These are phyloP conservation scores for Columbina picui DNA, from an alignment of 2,113 vertebrate genomes.

Conservation along the genomic window DNA sequence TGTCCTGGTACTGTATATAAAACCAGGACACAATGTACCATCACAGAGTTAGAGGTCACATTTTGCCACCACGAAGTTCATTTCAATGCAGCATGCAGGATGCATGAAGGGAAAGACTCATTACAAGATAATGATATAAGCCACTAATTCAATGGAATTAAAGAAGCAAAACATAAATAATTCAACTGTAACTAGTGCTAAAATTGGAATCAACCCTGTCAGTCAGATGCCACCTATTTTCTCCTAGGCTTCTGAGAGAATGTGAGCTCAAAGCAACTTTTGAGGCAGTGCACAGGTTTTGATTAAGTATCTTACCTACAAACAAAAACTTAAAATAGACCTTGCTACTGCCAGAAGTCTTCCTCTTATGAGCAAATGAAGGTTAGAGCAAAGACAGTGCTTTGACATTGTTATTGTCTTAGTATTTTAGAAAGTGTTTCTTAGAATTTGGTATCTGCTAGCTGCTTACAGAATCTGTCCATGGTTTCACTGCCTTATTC, in stretches of 20 bases:
- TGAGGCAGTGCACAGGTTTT: background rate
- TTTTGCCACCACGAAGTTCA: background rate
- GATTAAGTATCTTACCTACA: background rate
- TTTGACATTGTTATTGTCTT: background rate
- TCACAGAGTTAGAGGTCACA: background rate
- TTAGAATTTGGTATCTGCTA: background rate
- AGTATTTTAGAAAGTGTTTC: background rate
- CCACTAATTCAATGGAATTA: background rate
- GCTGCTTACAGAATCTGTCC: background rate
- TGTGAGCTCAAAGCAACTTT: background rate
- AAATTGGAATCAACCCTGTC: background rate
- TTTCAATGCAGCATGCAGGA: background rate
- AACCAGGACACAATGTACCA: background rate
- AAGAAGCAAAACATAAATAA: constrained; percentile 1
- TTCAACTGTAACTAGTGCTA: background rate
- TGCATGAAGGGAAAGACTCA: background rate
- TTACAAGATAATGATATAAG: background rate
- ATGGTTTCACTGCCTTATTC: background rate
- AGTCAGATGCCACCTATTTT: background rate
- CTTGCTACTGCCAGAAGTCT: background rate
- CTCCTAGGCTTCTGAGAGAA: background rate
- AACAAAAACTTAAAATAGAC: background rate
- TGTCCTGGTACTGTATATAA: background rate
- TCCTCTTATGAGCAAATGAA: background rate
- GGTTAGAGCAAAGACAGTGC: background rate